phyloP scores from a whole-genome alignment of 1,140 invertebrate species.

The Octopus bimaculoides region DNA sequence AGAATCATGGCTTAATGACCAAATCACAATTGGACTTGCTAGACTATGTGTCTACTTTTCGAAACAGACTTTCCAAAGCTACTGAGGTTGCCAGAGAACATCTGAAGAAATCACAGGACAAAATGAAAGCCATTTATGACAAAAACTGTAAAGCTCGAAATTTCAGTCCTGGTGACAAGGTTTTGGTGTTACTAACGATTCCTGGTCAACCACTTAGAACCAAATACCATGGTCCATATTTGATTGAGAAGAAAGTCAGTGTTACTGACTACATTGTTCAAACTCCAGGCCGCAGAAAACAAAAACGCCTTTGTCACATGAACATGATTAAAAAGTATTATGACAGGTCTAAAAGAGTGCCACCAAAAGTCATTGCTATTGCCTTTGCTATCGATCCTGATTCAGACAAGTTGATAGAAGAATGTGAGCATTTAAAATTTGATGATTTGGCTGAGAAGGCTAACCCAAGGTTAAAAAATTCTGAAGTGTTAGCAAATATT shows the following conservation, averaged over 20 bases:
- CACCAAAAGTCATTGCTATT: neutral
- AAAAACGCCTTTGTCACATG: conserved; percentile 20
- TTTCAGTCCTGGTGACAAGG: no score
- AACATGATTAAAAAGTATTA: conserved; percentile 27
- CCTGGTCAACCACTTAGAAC: no score
- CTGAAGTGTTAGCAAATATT: conserved; percentile 3
- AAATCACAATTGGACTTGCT: neutral
- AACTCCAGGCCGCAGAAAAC: conserved; percentile 23
- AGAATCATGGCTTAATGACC: neutral
- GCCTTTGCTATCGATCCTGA: neutral
- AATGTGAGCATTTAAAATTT: no score
- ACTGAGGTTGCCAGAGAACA: no score
- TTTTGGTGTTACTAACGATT: no score
- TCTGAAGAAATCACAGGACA: no score
- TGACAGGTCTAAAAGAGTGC: neutral
- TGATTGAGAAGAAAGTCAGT: conserved; percentile 11
- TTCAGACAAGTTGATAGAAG: neutral
- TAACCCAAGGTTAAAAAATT: conserved; percentile 1
- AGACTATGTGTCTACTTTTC: neutral
- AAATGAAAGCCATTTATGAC: no score
- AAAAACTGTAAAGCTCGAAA: no score
- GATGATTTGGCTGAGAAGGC: no score
- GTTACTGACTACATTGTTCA: conserved; percentile 24
- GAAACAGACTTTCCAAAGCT: no score
- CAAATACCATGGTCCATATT: no score